Base-by-base conservation (phyloP, 2,113 vertebrate species). In the Tychaedon coryphoeus region DNA sequence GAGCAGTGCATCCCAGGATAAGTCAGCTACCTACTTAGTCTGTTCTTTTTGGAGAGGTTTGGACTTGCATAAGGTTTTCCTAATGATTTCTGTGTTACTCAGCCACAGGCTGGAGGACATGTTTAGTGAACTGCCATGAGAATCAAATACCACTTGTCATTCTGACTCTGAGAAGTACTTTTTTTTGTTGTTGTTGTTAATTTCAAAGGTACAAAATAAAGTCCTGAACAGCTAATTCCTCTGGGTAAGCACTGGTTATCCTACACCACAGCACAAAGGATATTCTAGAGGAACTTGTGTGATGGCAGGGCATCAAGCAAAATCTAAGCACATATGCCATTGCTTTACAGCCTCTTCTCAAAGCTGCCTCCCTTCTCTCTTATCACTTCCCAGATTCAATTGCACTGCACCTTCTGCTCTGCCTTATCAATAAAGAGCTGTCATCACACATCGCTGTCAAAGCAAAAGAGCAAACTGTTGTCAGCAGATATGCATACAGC, bases 381-480 rank as follows among this genome's bases (percentile, higher is more conserved):
- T 95, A 91, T 48, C 89, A 22, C 90, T 73, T 89, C n/a, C 73
- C 85, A 78, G 77, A 94, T 93, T 92, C 92, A 72, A 43, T 81
- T 90, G 92, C 87, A 65, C 77, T 80, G 82, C 86, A 88, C 93
- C 95, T 94, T 92, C 90, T 96, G 95, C 95, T 97, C 92, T 94
- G 93, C 93, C 92, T 95, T 95, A 94, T 92, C 94, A 87, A 92
- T 96, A 95, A 67, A 78, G 93, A 93, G 70, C 89, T 96, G 93
- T 95, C 95, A 93, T 92, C 90, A 81, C 90, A 93, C 92, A 50
- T 86, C 18, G 3, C 94, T 96, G 92, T 88, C 94, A 96, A 88
- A 96, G 93, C 96, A 94, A 81, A 90, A 93, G 93, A 93, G 92
- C 92, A 96, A 96, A 94, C 95, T 90, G 85, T 90, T 88, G 79